A percentile compares a stretch with the other conserved stretches of the same genome.
These are phyloP conservation scores for Meandrusa payeni DNA, from an alignment of 2,888 invertebrate genomes.

Conservation along the genomic window DNA sequence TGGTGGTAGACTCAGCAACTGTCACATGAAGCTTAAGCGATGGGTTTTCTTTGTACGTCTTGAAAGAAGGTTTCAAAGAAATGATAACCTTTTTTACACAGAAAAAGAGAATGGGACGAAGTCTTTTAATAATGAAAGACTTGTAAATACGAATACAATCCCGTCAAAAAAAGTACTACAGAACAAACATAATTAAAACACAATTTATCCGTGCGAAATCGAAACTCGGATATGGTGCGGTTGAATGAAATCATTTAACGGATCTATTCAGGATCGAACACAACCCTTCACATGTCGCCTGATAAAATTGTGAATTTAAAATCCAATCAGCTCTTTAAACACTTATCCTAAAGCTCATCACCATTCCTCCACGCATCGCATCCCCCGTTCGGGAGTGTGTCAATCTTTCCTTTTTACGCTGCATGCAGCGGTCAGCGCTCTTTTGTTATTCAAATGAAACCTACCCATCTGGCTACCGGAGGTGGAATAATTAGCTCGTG, in stretches of 20 bases:
- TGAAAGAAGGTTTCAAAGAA: no score
- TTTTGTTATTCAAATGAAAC: constrained; percentile 73
- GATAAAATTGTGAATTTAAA: constrained; percentile 33
- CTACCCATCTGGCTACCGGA: constrained; percentile 51
- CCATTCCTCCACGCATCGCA: constrained; percentile 31
- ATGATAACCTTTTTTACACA: no score
- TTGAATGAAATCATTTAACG: constrained; percentile 16
- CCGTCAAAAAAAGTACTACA: no score
- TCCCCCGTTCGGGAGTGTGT: constrained; percentile 43
- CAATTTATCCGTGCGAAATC: constrained; percentile 11
- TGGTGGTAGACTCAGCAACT: no score
- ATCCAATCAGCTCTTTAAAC: constrained; percentile 32
- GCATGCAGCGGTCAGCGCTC: constrained; percentile 38
- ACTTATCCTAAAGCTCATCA: constrained; percentile 30
- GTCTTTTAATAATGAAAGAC: no score
- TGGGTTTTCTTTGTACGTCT: no score
- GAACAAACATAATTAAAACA: constrained; percentile 9
- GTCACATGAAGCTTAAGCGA: no score
- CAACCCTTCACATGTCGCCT: constrained; percentile 19
- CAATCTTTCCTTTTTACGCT: constrained; percentile 61
- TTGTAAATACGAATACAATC: no score
- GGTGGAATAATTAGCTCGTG: constrained; percentile 65
- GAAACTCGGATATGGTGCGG: neutral
- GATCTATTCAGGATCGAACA: neutral
- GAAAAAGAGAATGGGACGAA: no score